Evolutionary conservation across 2,113 vertebrate genomes (phyloP).

Genomic region (Dascyllus trimaculatus): DNA sequence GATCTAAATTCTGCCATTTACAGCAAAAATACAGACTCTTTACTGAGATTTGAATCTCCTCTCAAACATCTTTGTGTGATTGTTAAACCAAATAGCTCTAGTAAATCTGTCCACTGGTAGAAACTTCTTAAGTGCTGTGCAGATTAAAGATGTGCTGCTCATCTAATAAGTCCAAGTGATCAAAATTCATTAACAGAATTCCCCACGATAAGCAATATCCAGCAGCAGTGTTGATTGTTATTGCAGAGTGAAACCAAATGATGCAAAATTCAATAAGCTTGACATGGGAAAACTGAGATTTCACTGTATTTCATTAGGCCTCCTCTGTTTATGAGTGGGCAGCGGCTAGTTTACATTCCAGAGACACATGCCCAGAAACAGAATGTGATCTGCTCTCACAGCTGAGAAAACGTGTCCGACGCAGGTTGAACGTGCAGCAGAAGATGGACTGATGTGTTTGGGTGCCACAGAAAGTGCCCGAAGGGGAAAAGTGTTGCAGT

Average conservation of each 20-base stretch:
- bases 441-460: conserved; percentile 16
- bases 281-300: neutral
- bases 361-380: conserved; percentile 43
- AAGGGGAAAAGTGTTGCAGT: conserved; percentile 34
- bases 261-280: conserved; percentile 3
- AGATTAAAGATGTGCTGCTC: neutral
- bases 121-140: too few relatives aligned
- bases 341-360: conserved; percentile 64
- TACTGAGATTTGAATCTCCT: too few relatives aligned
- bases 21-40: too few relatives aligned
- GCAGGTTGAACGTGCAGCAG: neutral
- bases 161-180: conserved; percentile 27
- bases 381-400: conserved; percentile 21
- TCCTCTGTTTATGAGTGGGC: conserved; percentile 48
- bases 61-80: too few relatives aligned
- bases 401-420: conserved; percentile 51
- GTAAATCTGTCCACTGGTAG: too few relatives aligned
- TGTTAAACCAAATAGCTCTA: too few relatives aligned
- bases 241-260: conserved; percentile 14
- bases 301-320: conserved; percentile 3
- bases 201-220: conserved; percentile 16
- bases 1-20: too few relatives aligned
- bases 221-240: conserved; percentile 12
- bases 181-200: conserved; percentile 1
- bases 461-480: conserved; percentile 23